Percentiles rank a stretch among this genome's conserved stretches.
These are phyloP conservation scores for Turdus rufiventris DNA, from an alignment of 2,113 vertebrate species.

Conservation along the genomic window DNA sequence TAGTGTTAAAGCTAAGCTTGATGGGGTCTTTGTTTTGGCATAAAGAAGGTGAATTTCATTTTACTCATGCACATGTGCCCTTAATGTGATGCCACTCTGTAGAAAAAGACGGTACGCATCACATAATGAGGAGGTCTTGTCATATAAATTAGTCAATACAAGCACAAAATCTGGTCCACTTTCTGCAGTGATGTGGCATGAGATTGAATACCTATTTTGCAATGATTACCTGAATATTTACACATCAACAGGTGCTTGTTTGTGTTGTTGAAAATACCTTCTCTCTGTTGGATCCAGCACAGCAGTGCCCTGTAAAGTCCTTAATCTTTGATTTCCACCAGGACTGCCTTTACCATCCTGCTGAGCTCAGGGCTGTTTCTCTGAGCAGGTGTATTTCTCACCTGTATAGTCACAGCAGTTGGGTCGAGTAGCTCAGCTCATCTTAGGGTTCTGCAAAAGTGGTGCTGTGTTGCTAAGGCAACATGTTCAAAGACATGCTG, in stretches of 20 bases:
- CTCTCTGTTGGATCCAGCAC: neutral
- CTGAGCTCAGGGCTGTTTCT: neutral
- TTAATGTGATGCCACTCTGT: neutral
- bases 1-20: neutral
- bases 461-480: constrained; percentile 22
- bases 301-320: neutral
- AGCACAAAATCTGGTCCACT: neutral
- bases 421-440: neutral
- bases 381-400: neutral
- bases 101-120: neutral
- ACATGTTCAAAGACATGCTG: neutral
- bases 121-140: neutral
- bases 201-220: neutral
- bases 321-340: neutral
- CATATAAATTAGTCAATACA: neutral
- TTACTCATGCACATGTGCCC: fast-evolving
- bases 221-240: neutral
- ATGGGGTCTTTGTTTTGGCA: neutral
- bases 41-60: neutral
- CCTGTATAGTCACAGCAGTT: neutral
- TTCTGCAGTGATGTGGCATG: neutral
- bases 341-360: neutral
- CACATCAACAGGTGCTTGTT: neutral
- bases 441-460: neutral
- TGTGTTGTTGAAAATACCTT: neutral